Percentiles rank a stretch among this genome's conserved stretches.
phyloP scores from a whole-genome alignment of 2,113 vertebrate species.

The Clinocottus analis region DNA sequence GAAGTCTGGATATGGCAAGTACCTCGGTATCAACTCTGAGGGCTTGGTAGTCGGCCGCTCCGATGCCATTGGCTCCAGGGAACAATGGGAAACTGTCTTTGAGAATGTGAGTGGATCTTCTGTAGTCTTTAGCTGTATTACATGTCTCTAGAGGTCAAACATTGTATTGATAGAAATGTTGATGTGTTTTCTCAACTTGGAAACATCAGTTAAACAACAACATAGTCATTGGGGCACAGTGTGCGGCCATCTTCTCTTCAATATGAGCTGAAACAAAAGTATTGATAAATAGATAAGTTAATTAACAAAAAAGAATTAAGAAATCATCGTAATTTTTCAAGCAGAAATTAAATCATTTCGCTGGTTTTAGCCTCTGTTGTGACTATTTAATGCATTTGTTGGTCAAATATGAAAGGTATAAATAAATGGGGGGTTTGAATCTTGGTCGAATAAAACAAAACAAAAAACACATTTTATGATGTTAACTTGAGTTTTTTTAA shows the following conservation, averaged over 20 bases:
- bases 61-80: slow-evolving; percentile 94
- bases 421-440: neutral
- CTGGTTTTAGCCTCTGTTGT: neutral
- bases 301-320: neutral
- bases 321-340: neutral
- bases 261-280: neutral
- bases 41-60: slow-evolving; percentile 94
- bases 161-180: neutral
- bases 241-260: neutral
- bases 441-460: neutral
- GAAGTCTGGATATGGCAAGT: slow-evolving; percentile 98
- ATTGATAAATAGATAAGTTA: neutral
- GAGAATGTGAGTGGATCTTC: slow-evolving; percentile 87
- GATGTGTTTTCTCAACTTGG: neutral
- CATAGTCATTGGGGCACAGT: neutral
- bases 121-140: neutral
- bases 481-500: neutral
- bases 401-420: neutral
- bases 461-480: neutral
- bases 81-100: slow-evolving; percentile 98
- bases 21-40: slow-evolving; percentile 94
- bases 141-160: neutral
- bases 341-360: neutral
- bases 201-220: neutral
- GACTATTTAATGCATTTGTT: neutral